Evolutionary conservation across 1,140 invertebrate species (phyloP).

Genomic region (Listronotus bonariensis): DNA sequence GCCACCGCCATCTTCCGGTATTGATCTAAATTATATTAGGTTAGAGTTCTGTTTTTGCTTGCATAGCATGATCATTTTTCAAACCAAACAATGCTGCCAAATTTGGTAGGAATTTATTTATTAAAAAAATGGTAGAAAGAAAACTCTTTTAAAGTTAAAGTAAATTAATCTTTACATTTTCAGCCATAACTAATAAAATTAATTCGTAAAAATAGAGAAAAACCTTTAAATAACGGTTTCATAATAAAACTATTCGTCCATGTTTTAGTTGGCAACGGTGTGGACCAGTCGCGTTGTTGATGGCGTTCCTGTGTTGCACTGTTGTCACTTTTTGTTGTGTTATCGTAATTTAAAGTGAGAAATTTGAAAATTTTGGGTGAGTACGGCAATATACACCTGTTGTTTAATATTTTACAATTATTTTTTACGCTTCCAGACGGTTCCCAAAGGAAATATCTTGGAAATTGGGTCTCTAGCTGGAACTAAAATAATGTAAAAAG

Average conservation of each 20-base stretch:
- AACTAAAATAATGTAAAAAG: constrained; percentile 39
- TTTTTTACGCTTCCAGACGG: constrained; percentile 3
- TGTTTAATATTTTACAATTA: constrained; percentile 10
- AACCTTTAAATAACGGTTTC: background rate
- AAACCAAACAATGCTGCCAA: constrained; percentile 25
- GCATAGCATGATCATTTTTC: background rate
- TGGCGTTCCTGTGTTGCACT: constrained; percentile 44
- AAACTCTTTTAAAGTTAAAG: background rate
- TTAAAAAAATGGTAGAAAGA: background rate
- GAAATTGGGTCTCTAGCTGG: constrained; percentile 29
- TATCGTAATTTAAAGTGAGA: constrained; percentile 37
- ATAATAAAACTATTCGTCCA: constrained; percentile 7
- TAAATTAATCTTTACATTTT: background rate
- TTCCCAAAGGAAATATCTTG: constrained; percentile 10
- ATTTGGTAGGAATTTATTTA: constrained; percentile 7
- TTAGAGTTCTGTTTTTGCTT: too few relatives aligned
- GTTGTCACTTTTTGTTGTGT: constrained; percentile 51
- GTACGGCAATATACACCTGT: constrained; percentile 10
- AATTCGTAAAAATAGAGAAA: background rate
- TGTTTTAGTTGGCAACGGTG: constrained; percentile 32
- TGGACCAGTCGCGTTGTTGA: constrained; percentile 26
- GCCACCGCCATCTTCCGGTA: too few relatives aligned
- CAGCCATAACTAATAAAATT: background rate
- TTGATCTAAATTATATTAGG: too few relatives aligned
- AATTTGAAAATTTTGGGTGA: constrained; percentile 18